These are phyloP conservation scores for Dicentrarchus labrax DNA, from an alignment of 2,113 vertebrate genomes.

Conservation along the genomic window DNA sequence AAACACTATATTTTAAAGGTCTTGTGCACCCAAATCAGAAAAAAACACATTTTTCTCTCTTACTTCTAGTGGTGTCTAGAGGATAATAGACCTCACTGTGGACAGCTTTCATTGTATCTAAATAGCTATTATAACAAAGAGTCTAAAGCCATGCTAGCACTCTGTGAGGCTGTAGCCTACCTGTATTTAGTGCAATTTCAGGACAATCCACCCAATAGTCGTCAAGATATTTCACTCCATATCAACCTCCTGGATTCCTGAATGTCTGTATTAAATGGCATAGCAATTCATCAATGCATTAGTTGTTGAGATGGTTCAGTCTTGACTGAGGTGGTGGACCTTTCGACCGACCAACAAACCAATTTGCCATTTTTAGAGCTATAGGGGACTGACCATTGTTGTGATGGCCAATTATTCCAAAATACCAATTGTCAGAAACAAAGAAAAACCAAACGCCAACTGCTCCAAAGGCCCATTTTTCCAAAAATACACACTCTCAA, in stretches of 20 bases:
- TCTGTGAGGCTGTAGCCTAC: no score
- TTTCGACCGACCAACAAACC: neutral
- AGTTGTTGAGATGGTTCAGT: neutral
- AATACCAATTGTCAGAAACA: no score
- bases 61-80: neutral
- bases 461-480: no score
- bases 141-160: neutral
- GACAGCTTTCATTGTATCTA: neutral
- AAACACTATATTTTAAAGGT: conserved; percentile 51
- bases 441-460: no score
- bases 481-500: no score
- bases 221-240: neutral
- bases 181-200: no score
- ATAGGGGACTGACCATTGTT: no score
- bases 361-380: neutral
- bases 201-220: neutral
- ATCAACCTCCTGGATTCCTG: neutral
- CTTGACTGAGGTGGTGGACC: neutral
- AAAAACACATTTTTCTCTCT: neutral
- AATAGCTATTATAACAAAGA: neutral
- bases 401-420: no score
- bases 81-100: neutral
- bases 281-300: neutral
- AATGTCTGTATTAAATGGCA: neutral
- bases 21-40: conserved; percentile 7